Percentiles rank a stretch among this genome's conserved stretches.
These are phyloP conservation scores for Vipera ursinii DNA, from an alignment of 2,797 vertebrate species.

Conservation along the genomic window DNA sequence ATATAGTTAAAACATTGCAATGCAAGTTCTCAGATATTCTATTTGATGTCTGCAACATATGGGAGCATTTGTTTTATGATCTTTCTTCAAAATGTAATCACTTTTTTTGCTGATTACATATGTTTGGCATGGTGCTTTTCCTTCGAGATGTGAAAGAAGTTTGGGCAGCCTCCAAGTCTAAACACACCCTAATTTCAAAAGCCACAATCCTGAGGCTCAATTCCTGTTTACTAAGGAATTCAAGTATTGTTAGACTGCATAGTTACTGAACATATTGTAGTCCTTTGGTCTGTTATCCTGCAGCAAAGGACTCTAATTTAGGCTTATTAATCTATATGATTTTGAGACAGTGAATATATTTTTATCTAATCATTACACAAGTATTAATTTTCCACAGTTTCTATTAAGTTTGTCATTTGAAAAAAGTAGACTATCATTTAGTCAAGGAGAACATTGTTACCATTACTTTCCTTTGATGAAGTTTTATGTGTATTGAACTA, in stretches of 20 bases:
- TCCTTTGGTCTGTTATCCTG: conserved; percentile 45
- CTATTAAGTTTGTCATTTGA: conserved; percentile 6
- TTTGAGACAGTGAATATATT: conserved; percentile 35
- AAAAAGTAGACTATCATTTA: neutral
- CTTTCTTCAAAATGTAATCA: conserved; percentile 66
- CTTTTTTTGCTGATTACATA: conserved; percentile 63
- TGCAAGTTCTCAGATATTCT: conserved; percentile 56
- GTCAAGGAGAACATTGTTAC: neutral
- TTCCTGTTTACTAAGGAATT: conserved; percentile 77
- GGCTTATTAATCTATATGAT: conserved; percentile 44
- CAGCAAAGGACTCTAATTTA: conserved; percentile 45
- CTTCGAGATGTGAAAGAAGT: conserved; percentile 71
- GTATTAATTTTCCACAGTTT: conserved; percentile 30
- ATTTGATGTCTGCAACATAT: conserved; percentile 71
- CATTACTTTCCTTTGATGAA: neutral
- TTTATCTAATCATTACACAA: conserved; percentile 14
- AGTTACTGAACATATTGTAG: conserved; percentile 59
- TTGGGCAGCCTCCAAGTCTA: conserved; percentile 71
- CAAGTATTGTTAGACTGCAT: conserved; percentile 71
- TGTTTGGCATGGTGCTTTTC: conserved; percentile 68
- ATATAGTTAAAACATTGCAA: conserved; percentile 53
- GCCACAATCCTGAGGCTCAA: conserved; percentile 75
- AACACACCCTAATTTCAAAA: conserved; percentile 85
- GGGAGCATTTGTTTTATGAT: conserved; percentile 68
- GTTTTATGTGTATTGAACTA: neutral